Evolutionary conservation across 2,797 vertebrate species (phyloP), one percentile per base, ranked within the genome.

Genomic region (Rousettus madagascariensis): DNA sequence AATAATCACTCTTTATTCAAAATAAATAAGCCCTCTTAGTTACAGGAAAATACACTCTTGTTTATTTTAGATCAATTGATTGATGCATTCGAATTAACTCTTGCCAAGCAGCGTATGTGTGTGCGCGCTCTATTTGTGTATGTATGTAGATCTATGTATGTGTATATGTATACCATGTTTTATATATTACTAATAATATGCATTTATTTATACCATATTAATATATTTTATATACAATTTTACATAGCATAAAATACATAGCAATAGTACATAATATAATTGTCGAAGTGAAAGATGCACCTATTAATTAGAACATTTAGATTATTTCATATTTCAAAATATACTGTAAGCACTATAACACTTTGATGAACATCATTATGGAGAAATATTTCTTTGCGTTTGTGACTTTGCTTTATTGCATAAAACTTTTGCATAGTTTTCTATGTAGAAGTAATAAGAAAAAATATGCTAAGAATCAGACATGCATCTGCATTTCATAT

Each of bases 1-100:
- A 97, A 94, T 94, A 95, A 92, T 85, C 77, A 77, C 80, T 97
- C 93, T 97, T 97, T 97, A 97, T 97, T 97, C 84, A 96, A 97
- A 97, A 97, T 96, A 97, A 97, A 95, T 94, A 95, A 66, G 66
- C 77, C 92, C 63, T 96, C 90, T 95, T 85, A 38, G 63, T 95
- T 84, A 68, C 41, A 87, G 75, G 49, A 95, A 95, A 94, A 83
- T 86, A 94, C 49, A 49, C 49, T 49, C 49, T 49, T 20, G 6
- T 30, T 17, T 6, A 66, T 61, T 5, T 22, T 5, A 91, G 59
- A 82, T 4, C n/a, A 75, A 51, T 22, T 75, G 51, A 53, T 71
- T 71, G 11, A 79, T 43, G 22, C 75, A 1, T 84, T 94, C 78
- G 38, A 72, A 86, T 61, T 38, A 82, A 65, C 15, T 26, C 38